Conservation (phyloP, 2,113 vertebrate genomes). For the Pelvicachromis taeniatus region DNA sequence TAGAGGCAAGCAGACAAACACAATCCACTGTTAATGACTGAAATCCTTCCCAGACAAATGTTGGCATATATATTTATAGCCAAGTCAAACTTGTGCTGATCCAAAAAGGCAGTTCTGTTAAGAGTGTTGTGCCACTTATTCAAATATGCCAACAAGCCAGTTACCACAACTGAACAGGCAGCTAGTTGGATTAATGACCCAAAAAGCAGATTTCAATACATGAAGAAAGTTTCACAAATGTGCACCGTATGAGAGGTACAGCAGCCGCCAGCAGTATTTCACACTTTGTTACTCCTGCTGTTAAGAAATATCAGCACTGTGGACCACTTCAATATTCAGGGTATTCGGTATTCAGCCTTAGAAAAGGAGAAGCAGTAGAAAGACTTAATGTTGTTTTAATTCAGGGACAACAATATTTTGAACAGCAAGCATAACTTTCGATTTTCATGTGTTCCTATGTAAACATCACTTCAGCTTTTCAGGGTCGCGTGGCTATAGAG, state of each 20-base stretch:
- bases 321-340: not conserved
- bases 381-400: not conserved
- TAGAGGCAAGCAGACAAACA: not conserved
- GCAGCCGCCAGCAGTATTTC: fast-evolving
- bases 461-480: not conserved
- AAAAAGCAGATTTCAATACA: not conserved
- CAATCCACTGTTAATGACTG: fast-evolving
- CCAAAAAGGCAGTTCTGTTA: not conserved
- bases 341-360: not conserved
- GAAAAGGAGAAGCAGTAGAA: not conserved
- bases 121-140: not conserved
- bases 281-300: not conserved
- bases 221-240: not conserved
- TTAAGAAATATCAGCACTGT: not conserved
- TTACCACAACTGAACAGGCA: not conserved
- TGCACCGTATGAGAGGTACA: not conserved
- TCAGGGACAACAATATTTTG: not conserved
- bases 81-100: not conserved
- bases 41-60: not conserved
- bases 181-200: not conserved
- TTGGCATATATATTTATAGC: not conserved
- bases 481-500: not conserved
- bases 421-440: not conserved
- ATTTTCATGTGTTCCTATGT: not conserved
- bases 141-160: not conserved